These are phyloP conservation scores for Antheraea yamamai DNA, from an alignment of 2,888 invertebrate species.

Conservation along the genomic window DNA sequence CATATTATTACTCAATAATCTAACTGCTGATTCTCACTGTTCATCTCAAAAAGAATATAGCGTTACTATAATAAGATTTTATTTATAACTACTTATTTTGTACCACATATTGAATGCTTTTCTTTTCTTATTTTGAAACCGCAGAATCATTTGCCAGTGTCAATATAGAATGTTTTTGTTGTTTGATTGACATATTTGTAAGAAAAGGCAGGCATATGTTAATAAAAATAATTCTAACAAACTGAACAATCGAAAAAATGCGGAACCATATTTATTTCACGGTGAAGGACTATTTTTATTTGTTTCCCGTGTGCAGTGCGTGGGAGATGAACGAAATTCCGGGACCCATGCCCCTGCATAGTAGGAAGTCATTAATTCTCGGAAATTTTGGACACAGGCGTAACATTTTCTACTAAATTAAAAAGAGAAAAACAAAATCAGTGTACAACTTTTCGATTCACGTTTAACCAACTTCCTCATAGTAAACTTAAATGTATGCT, in stretches of 20 bases:
- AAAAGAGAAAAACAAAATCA: background rate
- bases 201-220: background rate
- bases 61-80: too few relatives aligned
- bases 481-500: background rate
- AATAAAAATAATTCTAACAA: conserved; percentile 3
- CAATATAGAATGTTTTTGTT: too few relatives aligned
- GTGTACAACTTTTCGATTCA: background rate
- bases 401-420: conserved; percentile 8
- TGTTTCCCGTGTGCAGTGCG: conserved; percentile 27
- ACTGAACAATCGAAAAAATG: conserved; percentile 19
- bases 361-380: conserved; percentile 41
- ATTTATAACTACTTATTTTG: background rate
- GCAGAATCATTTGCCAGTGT: too few relatives aligned
- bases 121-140: too few relatives aligned
- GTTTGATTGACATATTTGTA: background rate
- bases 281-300: conserved; percentile 18
- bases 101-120: background rate
- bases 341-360: conserved; percentile 29
- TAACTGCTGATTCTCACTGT: too few relatives aligned
- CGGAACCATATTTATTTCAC: conserved; percentile 30
- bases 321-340: conserved; percentile 41
- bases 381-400: conserved; percentile 28
- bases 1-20: too few relatives aligned
- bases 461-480: background rate
- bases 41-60: too few relatives aligned